Evolutionary conservation across 2,797 vertebrate species (phyloP), one percentile per base, ranked within the genome.

Genomic region (Lutjanus argentimaculatus): DNA sequence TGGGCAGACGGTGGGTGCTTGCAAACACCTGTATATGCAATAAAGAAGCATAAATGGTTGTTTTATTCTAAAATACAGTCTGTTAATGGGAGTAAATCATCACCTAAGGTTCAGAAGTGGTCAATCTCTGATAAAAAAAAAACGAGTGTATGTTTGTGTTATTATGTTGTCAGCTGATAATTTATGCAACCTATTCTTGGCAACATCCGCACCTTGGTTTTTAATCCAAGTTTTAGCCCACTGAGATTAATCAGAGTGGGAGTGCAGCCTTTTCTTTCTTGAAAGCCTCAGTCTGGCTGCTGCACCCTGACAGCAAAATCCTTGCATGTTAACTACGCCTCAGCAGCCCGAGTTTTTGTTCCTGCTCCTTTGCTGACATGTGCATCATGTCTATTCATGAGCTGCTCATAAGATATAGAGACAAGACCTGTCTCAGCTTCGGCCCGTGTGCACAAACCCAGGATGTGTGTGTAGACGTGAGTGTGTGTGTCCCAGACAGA

Each of bases 331-430:
- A 66, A 72, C 62, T 62, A 52, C 4, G 17, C 43, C 16, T 70
- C 65, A 67, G 81, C 78, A 68, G 9, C 58, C 48, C 77, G 17
- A 46, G 56, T 42, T 72, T 85, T 87, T 88, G 72, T 74, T 81
- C 78, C 78, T 0, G 3, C 67, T 36, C 57, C 65, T 89, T 72
- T 85, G 87, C 90, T 91, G 89, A 90, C 84, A 82, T 63, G 46
- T 73, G 67, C 83, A 85, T 83, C 1, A 52, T 80, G 83, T 88
- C 82, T 80, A 5, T 83, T 78, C 51, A 59, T 6, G 62, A 81
- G 67, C 75, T 14, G 36, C 72, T 85, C 66, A 11, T 72, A 59
- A 88, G 83, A 88, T 51, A 70, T 1, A 67, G 45, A 88, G 85
- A 89, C 77, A 48, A 78, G 84, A 75, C 76, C 78, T 82, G 85